Conservation (phyloP, 1,140 invertebrate genomes). For the Drosophila burlai region DNA sequence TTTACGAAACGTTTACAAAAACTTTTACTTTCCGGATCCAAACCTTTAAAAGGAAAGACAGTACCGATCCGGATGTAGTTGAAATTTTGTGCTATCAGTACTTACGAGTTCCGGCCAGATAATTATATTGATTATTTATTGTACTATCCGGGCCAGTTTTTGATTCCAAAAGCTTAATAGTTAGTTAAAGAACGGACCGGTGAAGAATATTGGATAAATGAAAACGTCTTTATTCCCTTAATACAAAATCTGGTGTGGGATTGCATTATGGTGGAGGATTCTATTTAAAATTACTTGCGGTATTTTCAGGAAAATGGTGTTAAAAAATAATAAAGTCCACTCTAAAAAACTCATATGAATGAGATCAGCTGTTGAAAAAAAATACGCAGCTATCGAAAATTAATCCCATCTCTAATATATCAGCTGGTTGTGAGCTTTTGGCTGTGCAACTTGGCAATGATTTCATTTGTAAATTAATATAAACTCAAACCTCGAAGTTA, state of each 20-base stretch:
- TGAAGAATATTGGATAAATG: no score
- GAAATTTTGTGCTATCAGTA: no score
- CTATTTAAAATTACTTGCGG: neutral
- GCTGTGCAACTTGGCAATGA: neutral
- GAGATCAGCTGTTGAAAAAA: neutral
- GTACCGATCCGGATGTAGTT: no score
- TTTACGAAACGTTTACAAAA: no score
- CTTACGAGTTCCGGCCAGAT: no score
- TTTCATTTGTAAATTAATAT: constrained; percentile 16
- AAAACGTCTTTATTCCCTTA: neutral
- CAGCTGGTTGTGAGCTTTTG: constrained; percentile 11
- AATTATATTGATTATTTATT: no score
- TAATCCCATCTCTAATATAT: constrained; percentile 13
- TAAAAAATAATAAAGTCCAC: neutral
- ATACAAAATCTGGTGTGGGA: constrained; percentile 1
- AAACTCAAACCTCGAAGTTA: no score
- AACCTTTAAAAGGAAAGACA: no score
- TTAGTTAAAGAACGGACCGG: no score
- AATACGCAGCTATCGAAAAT: neutral
- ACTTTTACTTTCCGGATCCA: no score
- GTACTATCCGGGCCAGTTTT: no score
- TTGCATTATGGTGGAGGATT: neutral
- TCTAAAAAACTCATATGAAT: neutral
- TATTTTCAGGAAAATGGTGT: neutral
- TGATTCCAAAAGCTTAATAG: no score